Base-by-base conservation (phyloP, 2,888 invertebrate species). In the Leptinotarsa peninsularis region DNA sequence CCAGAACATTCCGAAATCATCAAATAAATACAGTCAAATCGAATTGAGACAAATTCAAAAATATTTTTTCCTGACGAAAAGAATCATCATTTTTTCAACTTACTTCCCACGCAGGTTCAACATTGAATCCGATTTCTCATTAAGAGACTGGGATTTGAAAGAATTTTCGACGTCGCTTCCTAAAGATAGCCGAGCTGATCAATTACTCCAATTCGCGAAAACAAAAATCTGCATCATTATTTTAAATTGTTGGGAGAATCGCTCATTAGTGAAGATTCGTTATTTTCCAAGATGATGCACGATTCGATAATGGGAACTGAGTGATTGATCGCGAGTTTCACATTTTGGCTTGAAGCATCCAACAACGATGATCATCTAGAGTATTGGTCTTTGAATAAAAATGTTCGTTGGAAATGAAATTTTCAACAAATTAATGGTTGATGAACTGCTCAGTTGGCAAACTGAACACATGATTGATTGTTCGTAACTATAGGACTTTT, bases 211-310 rank as follows among this genome's bases (percentile, higher is more conserved):
- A 21, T 68, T 52, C 15, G 23, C 50, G 17, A 68, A 68, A 27
- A 49, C 50, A 23, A 50, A 50, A 50, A 49, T 49, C 49, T 67
- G 67, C 49, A 49, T 49, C 23, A 50, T 23, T 67, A 50, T 49
- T 50, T 49, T 50, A 67, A 67, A 68, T 68, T 68, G 54, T 52
- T 58, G 13, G 52, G 52, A 67, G 50, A 17, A 17, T 67, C 54
- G 15, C 69, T 69, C 69, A 69, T 69, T 69, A 54, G 43, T 5
- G 33, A 18, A 69, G 27, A 56, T 18, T 52, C 54, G 56, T 69
- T 69, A 69, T 52, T 18, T 68, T 43, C 33, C 33, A 33, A 27
- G 56, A 69, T 56, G 69, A 69, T 69, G 69, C 56, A 69, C 69
- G 69, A 69, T 56, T 69, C 49, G 54, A 69, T 69, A 69, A 56